Conservation (phyloP, 1,140 invertebrate genomes). For the Hylaeus anthracinus region DNA sequence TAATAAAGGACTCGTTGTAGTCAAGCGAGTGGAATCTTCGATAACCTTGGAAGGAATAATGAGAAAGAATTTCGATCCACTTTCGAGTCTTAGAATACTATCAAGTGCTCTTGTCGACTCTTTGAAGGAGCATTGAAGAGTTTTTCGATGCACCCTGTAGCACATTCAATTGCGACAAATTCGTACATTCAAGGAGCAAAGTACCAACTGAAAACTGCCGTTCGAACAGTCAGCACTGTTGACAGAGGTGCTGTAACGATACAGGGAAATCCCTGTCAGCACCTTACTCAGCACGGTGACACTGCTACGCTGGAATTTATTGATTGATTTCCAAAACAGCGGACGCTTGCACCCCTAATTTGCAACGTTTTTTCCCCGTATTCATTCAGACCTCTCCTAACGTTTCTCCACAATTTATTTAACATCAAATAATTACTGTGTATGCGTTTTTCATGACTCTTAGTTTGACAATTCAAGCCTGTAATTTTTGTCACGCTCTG, state of each 20-base stretch:
- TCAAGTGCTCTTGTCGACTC: constrained; percentile 2
- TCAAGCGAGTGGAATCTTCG: neutral
- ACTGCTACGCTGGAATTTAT: neutral
- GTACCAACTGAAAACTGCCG: constrained; percentile 13
- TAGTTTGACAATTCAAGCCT: no score
- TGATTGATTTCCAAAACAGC: neutral
- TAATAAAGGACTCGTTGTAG: neutral
- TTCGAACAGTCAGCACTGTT: constrained; percentile 42
- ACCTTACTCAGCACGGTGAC: constrained; percentile 13
- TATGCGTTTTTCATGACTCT: no score
- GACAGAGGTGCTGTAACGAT: constrained; percentile 41
- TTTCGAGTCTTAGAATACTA: neutral
- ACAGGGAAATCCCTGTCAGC: constrained; percentile 35
- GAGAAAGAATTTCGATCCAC: constrained; percentile 27
- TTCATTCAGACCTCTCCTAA: no score
- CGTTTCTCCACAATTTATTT: no score
- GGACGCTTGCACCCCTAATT: neutral
- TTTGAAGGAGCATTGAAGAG: constrained; percentile 17
- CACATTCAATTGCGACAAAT: constrained; percentile 45
- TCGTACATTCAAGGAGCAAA: constrained; percentile 20
- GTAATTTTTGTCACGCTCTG: no score
- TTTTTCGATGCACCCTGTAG: constrained; percentile 8
- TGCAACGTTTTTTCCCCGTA: neutral
- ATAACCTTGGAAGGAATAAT: constrained; percentile 14
- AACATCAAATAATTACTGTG: no score